phyloP scores from a whole-genome alignment of 2,797 vertebrate species.

The Steatocranus sp. region DNA sequence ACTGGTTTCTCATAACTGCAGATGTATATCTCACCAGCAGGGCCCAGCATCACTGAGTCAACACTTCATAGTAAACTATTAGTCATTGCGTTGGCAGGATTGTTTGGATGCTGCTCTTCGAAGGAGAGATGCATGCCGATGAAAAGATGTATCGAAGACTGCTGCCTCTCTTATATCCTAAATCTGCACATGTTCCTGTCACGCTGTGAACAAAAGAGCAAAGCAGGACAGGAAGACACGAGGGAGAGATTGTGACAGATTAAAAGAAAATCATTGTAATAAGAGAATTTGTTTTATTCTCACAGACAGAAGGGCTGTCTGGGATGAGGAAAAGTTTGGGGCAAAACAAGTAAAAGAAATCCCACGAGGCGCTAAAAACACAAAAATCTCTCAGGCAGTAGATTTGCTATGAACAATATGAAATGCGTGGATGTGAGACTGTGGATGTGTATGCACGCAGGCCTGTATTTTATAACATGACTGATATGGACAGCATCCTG shows the following conservation, averaged over 20 bases:
- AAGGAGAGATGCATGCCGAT: not conserved
- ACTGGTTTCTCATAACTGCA: not conserved
- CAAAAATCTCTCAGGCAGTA: not conserved
- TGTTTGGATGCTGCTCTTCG: conserved; percentile 1
- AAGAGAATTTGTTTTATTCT: not conserved
- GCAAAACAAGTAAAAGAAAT: not conserved
- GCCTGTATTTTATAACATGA: conserved; percentile 3
- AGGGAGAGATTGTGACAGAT: not conserved
- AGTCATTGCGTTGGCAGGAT: not conserved
- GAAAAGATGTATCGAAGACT: not conserved
- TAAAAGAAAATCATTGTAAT: not conserved
- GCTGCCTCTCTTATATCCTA: not conserved
- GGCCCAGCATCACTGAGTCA: conserved; percentile 14
- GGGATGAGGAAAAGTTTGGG: not conserved
- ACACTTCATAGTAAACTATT: conserved; percentile 30
- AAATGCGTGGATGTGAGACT: not conserved
- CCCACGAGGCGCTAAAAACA: not conserved
- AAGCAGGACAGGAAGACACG: not conserved
- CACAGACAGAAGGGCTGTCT: not conserved
- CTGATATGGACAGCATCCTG: not conserved
- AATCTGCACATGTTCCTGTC: not conserved
- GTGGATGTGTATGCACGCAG: not conserved
- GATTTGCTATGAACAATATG: not conserved
- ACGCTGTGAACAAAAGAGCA: not conserved
- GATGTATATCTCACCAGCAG: not conserved